Evolutionary conservation across 2,797 vertebrate species (phyloP).

Genomic region (Sandelia bainsii): DNA sequence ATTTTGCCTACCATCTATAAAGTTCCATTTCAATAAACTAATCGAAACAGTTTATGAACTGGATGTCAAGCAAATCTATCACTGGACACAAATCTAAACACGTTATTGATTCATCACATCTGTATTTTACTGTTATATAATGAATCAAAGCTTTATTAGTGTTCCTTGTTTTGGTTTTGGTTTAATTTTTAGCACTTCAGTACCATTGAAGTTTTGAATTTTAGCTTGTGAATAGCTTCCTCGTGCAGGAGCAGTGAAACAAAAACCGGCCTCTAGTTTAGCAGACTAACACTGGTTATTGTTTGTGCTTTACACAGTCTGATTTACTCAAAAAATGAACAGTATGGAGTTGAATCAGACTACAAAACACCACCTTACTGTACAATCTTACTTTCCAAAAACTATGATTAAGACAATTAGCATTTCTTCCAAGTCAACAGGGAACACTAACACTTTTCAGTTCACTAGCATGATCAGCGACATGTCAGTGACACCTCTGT

Average conservation of each 20-base stretch:
- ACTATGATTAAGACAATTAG: constrained; percentile 31
- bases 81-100: constrained; percentile 70
- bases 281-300: constrained; percentile 18
- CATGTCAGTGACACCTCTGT: constrained; percentile 58
- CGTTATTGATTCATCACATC: constrained; percentile 64
- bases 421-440: constrained; percentile 60
- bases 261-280: constrained; percentile 6
- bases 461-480: constrained; percentile 66
- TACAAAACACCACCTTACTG: constrained; percentile 32
- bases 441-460: constrained; percentile 79
- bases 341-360: constrained; percentile 31
- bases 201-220: not conserved
- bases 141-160: constrained; percentile 74
- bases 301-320: constrained; percentile 65
- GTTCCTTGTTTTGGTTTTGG: constrained; percentile 66
- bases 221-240: constrained; percentile 19
- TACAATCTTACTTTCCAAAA: constrained; percentile 29
- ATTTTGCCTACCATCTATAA: constrained; percentile 64
- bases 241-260: constrained; percentile 27
- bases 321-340: constrained; percentile 29
- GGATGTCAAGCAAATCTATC: constrained; percentile 61
- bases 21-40: constrained; percentile 67
- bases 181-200: constrained; percentile 28
- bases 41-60: constrained; percentile 63
- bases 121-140: constrained; percentile 56